Evolutionary conservation across 2,113 vertebrate genomes (phyloP), one percentile per base, ranked within the genome.

Genomic region (Sturnira hondurensis): DNA sequence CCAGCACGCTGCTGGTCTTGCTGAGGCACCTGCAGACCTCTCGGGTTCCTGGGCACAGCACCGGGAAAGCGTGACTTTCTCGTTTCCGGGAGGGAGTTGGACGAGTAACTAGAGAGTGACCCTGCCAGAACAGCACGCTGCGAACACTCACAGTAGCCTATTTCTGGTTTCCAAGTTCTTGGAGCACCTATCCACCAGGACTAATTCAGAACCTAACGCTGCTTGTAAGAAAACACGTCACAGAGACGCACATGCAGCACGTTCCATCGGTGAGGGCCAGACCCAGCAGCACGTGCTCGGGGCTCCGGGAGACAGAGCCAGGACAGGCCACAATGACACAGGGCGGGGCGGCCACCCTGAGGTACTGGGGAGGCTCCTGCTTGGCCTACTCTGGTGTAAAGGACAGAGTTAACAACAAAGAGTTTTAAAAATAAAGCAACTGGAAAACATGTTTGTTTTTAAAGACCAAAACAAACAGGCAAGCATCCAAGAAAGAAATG

Each of bases 271-370:
- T 12, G 2, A 54, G 36, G 17, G 15, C 47, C 24, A 17, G 14
- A 19, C 45, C 38, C 31, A 11, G 45, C 17, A 9, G 31, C 3
- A 8, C 83, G 4, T 9, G 45, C 41, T 7, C 17, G 0, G 33
- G 50, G 17, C 20, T 3, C 5, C 1, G 4, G 1, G 2, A 0
- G 24, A 33, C 2, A 15, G 8, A 26, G 2, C 47, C 7, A 4
- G 65, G 14, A 22, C 43, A 11, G 52, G 22, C 50, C 14, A 0
- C 2, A 8, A 6, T 10, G 17, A 4, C 20, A 16, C 41, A 0
- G 20, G 14, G 24, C 24, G 2, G 47, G 52, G 16, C 1, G 0
- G 9, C 0, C 0, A 15, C 17, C 6, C 71, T 7, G 47, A 19
- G 43, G 31, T 7, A 3, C 58, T 5, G 58, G 12, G 2, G 33